A percentile compares a stretch with the other conserved stretches of the same genome.
Evolutionary conservation across 2,888 invertebrate species (phyloP).

Genomic region (Stenichneumon culpator): DNA sequence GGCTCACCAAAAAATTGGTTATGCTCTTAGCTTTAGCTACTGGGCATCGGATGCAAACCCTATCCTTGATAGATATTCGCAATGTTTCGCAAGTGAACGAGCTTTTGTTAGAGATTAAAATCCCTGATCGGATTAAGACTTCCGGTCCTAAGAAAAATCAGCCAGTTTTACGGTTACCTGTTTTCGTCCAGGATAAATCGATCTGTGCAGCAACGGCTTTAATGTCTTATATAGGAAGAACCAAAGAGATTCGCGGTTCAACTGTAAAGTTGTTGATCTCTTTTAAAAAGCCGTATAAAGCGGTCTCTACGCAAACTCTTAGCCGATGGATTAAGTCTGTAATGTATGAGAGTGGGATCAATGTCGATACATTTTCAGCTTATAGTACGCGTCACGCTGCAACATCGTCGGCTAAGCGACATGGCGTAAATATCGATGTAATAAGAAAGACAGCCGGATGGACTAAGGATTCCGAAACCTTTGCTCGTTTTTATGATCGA

Average conservation of each 20-base stretch:
- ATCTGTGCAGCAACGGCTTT: constrained; percentile 56
- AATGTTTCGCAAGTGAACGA: constrained; percentile 47
- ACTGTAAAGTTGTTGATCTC: constrained; percentile 52
- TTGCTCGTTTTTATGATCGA: constrained; percentile 56
- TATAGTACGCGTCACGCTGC: constrained; percentile 68
- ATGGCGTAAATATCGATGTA: constrained; percentile 54
- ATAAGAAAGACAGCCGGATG: constrained; percentile 66
- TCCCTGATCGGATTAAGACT: constrained; percentile 61
- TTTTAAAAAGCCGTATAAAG: constrained; percentile 54
- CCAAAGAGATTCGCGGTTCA: constrained; percentile 35
- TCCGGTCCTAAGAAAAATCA: constrained; percentile 42
- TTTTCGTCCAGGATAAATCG: constrained; percentile 44
- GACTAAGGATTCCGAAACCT: constrained; percentile 54
- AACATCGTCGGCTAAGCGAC: constrained; percentile 60
- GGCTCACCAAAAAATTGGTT: constrained; percentile 52
- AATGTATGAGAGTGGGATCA: constrained; percentile 34
- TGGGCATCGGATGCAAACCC: constrained; percentile 64
- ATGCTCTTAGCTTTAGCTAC: constrained; percentile 63
- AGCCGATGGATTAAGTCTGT: constrained; percentile 65
- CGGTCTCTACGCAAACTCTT: constrained; percentile 51
- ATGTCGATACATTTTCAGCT: constrained; percentile 46
- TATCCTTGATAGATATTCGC: constrained; percentile 58
- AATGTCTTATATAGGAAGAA: constrained; percentile 56
- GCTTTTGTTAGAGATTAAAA: constrained; percentile 66
- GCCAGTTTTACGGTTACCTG: constrained; percentile 52